Base-by-base conservation (phyloP, 2,888 invertebrate species). In the Antheraea assamensis region DNA sequence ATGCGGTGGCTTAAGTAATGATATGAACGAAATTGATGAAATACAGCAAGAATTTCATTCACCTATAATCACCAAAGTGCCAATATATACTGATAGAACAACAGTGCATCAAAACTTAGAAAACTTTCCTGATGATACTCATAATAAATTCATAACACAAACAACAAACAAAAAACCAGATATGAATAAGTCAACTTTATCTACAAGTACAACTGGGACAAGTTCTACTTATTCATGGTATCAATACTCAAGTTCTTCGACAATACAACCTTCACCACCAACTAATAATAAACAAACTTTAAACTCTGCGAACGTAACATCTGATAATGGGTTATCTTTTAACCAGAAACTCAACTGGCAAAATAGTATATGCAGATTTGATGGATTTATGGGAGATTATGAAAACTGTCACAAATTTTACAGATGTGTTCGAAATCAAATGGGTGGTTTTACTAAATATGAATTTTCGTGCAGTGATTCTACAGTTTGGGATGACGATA, bases 371-470 rank as follows among this genome's bases (percentile, higher is more conserved):
- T 97, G 97, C 84, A 90, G 87, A n/a, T 87, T 91, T 78, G 96
- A 97, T 85, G 98, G 98, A 71, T 98, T 97, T 84, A 95, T 96
- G 86, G 96, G 96, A 24, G 96, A 98, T 87, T 95, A 94, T 71
- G 92, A 95, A 75, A 95, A 97, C 84, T 98, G 98, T 83, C 95
- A 95, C 55, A 97, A 97, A 86, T 98, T 98, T 92, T 97, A 97
- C 85, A 95, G 97, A 81, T 98, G 98, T 88, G 97, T 97, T 19
- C 92, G 93, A 70, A 95, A 95, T 83, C 96, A 95, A 42, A 90
- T 95, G 70, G 96, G 96, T 75, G 95, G 95, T 13, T 97, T 95
- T 82, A 95, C 94, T 72, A 96, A 95, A 88, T 97, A 96, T 82
- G 96, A 97, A 78, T 98, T 97, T 88, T 92, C 95, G 24, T 98